Conservation (phyloP, 1,140 invertebrate species). For the Arion vulgaris region DNA sequence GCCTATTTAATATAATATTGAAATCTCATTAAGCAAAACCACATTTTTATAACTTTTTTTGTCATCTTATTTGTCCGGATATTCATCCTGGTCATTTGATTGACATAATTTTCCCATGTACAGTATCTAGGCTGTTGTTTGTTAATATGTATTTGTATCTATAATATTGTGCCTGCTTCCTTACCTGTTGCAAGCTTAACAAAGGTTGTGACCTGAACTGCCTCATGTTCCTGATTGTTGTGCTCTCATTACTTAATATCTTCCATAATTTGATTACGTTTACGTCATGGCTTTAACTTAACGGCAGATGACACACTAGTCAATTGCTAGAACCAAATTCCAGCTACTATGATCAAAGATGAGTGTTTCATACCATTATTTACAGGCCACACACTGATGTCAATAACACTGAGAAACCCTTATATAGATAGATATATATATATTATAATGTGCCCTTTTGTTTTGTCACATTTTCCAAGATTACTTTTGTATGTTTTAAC, state of each 20-base stretch:
- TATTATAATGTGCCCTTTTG: too few relatives aligned
- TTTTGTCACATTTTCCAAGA: too few relatives aligned
- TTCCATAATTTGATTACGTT: background rate
- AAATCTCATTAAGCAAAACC: too few relatives aligned
- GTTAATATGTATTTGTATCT: background rate
- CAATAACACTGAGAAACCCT: too few relatives aligned
- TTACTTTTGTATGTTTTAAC: too few relatives aligned
- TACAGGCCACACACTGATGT: too few relatives aligned
- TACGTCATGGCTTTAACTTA: background rate
- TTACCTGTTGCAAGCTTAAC: background rate
- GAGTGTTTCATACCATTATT: too few relatives aligned
- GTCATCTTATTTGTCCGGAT: background rate
- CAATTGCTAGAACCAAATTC: background rate
- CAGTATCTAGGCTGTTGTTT: background rate
- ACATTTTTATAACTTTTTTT: too few relatives aligned
- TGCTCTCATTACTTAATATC: background rate
- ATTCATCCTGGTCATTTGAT: background rate
- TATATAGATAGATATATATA: too few relatives aligned
- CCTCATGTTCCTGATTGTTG: background rate
- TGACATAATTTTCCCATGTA: background rate
- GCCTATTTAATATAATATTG: too few relatives aligned
- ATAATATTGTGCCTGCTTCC: background rate
- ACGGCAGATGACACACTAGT: background rate
- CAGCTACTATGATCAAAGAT: background rate
- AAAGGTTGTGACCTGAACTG: background rate